Conservation (phyloP, 1,140 invertebrate species). For the Manduca sexta region DNA sequence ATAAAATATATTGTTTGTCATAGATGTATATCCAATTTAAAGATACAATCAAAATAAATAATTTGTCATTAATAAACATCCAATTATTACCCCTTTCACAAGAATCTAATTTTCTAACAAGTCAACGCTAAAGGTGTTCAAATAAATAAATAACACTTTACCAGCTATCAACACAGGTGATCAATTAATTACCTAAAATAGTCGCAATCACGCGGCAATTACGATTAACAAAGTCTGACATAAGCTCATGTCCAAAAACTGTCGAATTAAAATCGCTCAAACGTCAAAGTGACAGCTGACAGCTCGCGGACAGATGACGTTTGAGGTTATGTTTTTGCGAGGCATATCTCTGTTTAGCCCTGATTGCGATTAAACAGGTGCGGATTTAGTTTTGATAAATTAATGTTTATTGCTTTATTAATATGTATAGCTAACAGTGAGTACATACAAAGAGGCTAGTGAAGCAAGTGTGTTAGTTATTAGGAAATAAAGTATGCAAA, state of each 20-base stretch:
- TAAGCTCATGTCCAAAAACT: constrained; percentile 18
- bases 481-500: too few species aligned
- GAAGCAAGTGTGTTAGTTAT: too few species aligned
- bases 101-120: too few species aligned
- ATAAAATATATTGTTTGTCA: too few species aligned
- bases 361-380: constrained; percentile 8
- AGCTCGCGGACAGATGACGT: constrained; percentile 21
- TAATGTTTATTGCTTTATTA: too few species aligned
- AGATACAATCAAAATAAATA: too few species aligned
- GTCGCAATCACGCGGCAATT: constrained; percentile 14
- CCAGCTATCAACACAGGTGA: neutral
- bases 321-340: constrained; percentile 7
- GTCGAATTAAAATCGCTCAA: constrained; percentile 22
- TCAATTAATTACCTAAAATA: constrained; percentile 1
- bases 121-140: neutral
- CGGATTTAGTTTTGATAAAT: neutral
- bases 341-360: constrained; percentile 1
- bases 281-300: constrained; percentile 25
- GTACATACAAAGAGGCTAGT: too few species aligned
- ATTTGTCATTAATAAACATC: too few species aligned
- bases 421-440: too few species aligned
- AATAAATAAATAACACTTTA: neutral
- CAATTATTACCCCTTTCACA: too few species aligned
- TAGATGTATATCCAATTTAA: too few species aligned
- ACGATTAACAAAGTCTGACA: constrained; percentile 10